Percentiles rank a stretch among this genome's conserved stretches.
phyloP scores from a whole-genome alignment of 2,888 invertebrate genomes.

The Gortyna flavago region DNA sequence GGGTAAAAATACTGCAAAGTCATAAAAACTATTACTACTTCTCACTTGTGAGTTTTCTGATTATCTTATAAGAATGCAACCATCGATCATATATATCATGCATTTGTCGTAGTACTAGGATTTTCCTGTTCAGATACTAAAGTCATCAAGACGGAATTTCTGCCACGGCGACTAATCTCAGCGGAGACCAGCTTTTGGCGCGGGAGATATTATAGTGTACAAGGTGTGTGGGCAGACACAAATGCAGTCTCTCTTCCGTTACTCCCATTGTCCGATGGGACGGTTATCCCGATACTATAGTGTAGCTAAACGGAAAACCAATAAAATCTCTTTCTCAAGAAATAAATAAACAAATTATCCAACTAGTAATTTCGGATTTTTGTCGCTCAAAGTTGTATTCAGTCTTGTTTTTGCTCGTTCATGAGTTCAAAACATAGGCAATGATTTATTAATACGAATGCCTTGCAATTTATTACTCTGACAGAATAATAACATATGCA shows the following conservation, averaged over 20 bases:
- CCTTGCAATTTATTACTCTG: constrained; percentile 45
- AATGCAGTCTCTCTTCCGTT: too few species aligned
- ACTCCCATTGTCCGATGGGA: too few species aligned
- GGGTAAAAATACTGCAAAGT: background rate
- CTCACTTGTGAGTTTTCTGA: background rate
- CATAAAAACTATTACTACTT: background rate
- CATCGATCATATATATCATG: background rate
- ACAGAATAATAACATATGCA: constrained; percentile 61
- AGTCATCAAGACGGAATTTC: too few species aligned
- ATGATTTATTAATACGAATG: constrained; percentile 55
- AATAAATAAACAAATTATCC: background rate
- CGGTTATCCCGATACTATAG: too few species aligned
- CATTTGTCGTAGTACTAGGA: background rate
- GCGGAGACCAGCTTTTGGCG: too few species aligned
- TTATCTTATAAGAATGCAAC: background rate
- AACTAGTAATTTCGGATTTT: background rate
- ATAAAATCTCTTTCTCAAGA: background rate
- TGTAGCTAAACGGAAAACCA: background rate
- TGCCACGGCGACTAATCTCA: too few species aligned
- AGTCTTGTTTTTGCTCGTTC: constrained; percentile 15
- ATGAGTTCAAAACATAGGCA: constrained; percentile 1
- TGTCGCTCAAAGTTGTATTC: background rate
- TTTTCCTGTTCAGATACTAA: background rate
- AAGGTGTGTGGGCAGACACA: too few species aligned
- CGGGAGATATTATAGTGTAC: too few species aligned